phyloP scores from a whole-genome alignment of 2,888 invertebrate genomes.

The Thymelicus acteon region DNA sequence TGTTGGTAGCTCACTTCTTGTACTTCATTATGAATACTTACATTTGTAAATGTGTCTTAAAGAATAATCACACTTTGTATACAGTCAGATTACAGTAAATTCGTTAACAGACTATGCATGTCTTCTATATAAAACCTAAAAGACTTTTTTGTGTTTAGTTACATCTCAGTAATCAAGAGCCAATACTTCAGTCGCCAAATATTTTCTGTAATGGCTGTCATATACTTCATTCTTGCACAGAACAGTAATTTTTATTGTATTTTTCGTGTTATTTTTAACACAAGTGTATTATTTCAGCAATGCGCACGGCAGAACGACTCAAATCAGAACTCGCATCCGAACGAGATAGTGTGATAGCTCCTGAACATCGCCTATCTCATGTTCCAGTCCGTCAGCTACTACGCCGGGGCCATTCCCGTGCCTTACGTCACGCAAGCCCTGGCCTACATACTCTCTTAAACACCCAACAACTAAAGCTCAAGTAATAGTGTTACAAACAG shows the following conservation, averaged over 20 bases:
- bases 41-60: no score
- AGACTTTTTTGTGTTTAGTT: no score
- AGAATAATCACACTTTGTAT: no score
- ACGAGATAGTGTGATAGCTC: conserved; percentile 93
- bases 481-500: conserved; percentile 51
- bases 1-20: no score
- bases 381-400: conserved; percentile 87
- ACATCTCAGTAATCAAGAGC: no score
- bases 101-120: no score
- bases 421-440: conserved; percentile 76
- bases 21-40: no score
- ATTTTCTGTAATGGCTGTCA: no score
- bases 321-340: conserved; percentile 93
- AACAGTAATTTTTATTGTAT: neutral
- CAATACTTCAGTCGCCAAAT: no score
- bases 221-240: no score
- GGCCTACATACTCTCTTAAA: conserved; percentile 73
- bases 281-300: conserved; percentile 86
- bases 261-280: neutral
- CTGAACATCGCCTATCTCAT: conserved; percentile 88
- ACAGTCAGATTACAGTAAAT: no score
- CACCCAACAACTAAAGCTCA: conserved; percentile 44
- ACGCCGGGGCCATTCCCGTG: conserved; percentile 76
- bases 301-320: conserved; percentile 92
- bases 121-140: no score